phyloP scores from a whole-genome alignment of 2,888 invertebrate genomes.

The Noctua janthina region DNA sequence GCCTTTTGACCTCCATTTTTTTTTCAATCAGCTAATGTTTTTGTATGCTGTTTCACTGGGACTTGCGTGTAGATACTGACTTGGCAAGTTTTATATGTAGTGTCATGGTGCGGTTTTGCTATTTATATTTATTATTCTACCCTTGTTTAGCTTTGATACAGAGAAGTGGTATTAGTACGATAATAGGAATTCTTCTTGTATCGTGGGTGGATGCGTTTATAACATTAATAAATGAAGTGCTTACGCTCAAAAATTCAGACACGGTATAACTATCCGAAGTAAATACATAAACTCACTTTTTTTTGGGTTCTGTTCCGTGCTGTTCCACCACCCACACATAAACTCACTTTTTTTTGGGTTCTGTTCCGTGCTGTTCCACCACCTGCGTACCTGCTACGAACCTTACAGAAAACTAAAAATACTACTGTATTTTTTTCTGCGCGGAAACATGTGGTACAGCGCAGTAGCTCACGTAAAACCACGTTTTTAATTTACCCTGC shows the following conservation, averaged over 20 bases:
- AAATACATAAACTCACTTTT: background rate
- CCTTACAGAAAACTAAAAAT: background rate
- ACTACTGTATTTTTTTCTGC: background rate
- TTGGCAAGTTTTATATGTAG: slow-evolving; percentile 24
- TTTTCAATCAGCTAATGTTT: slow-evolving; percentile 58
- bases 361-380: too few species aligned
- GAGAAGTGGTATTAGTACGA: background rate
- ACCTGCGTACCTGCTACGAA: background rate
- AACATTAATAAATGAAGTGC: background rate
- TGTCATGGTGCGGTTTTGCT: slow-evolving; percentile 31
- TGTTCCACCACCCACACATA: background rate
- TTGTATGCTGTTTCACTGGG: slow-evolving; percentile 12
- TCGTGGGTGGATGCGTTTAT: background rate
- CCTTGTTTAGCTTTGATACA: background rate
- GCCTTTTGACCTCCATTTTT: slow-evolving; percentile 15
- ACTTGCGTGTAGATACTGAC: slow-evolving; percentile 30
- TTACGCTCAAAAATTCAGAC: background rate
- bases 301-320: too few species aligned
- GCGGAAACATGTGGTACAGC: background rate
- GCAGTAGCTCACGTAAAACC: background rate
- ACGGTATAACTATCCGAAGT: background rate
- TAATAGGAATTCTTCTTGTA: background rate
- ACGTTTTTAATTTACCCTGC: background rate
- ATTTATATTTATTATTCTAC: background rate
- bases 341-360: background rate